Conservation (phyloP, 2,113 vertebrate species). For the Saccopteryx bilineata region DNA sequence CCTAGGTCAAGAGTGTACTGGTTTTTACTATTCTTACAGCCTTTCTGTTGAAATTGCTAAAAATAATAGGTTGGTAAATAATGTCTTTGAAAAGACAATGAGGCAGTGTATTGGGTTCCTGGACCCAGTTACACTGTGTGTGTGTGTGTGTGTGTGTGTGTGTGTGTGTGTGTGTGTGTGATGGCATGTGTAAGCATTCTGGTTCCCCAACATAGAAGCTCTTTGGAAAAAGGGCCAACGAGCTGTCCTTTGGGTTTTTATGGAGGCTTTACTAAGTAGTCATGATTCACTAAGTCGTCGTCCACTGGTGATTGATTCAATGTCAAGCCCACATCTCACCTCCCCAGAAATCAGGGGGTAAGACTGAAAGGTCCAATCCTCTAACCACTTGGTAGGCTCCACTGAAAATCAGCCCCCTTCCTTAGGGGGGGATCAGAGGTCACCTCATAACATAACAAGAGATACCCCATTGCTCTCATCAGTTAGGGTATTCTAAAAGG, state of each 20-base stretch:
- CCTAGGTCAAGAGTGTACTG: not conserved
- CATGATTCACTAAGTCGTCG: not conserved
- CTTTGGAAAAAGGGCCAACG: not conserved
- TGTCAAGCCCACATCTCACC: not conserved
- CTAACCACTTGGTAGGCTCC: not conserved
- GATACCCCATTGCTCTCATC: not conserved
- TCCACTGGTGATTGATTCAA: not conserved
- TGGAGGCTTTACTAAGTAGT: not conserved
- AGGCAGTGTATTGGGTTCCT: not conserved
- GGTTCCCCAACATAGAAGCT: not conserved
- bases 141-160: not conserved
- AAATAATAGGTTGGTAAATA: not conserved
- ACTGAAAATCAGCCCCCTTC: not conserved
- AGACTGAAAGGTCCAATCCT: not conserved
- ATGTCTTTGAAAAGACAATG: conserved; percentile 26
- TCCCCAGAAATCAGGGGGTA: not conserved
- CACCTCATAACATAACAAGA: not conserved
- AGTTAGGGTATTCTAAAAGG: no score
- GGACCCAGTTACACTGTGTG: not conserved
- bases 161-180: not conserved
- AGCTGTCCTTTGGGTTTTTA: not conserved
- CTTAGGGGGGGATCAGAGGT: no score
- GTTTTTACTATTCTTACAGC: not conserved
- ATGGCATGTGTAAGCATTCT: not conserved
- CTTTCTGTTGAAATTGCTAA: conserved; percentile 36